Conservation (phyloP, 2,113 vertebrate species). For the Gallinago paraguaiae region DNA sequence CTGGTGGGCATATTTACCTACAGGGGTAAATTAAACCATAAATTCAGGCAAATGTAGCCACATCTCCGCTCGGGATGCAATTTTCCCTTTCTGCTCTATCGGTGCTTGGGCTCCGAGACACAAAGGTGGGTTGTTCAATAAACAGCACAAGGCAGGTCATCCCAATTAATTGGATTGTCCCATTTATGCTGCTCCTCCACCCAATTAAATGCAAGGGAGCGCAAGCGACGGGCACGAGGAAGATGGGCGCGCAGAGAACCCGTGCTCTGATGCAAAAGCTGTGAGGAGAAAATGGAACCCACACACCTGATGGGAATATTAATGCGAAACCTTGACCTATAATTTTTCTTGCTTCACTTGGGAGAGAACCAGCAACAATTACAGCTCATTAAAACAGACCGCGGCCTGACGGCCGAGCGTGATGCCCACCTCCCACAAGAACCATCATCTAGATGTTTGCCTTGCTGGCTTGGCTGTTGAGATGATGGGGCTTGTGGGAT, state of each 20-base stretch:
- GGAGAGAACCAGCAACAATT: not conserved
- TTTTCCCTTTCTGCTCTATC: conserved; percentile 5
- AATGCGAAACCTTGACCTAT: conserved; percentile 49
- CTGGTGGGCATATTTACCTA: conserved; percentile 16
- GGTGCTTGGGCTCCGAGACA: not conserved
- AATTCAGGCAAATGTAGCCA: conserved; percentile 29
- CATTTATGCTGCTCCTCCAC: conserved; percentile 15
- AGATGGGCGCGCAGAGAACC: not conserved
- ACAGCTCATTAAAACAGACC: conserved; percentile 15
- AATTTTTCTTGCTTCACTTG: conserved; percentile 9
- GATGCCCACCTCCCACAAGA: not conserved
- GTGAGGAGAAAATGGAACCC: conserved; percentile 42
- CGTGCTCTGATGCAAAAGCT: conserved; percentile 20
- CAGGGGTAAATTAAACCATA: conserved; percentile 24
- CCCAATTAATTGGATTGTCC: conserved; percentile 34
- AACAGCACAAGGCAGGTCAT: not conserved
- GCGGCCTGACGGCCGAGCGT: not conserved
- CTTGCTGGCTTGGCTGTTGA: not conserved
- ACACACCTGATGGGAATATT: conserved; percentile 22
- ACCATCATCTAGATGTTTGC: not conserved
- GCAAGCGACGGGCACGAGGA: not conserved
- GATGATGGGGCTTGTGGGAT: not conserved
- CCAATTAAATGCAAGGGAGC: conserved; percentile 14
- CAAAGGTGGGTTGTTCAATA: conserved; percentile 41
- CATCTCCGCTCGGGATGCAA: not conserved